These are phyloP conservation scores for Parazoanthus atlanticus DNA, from an alignment of 92 coral and sea anemone species.

Conservation along the genomic window DNA sequence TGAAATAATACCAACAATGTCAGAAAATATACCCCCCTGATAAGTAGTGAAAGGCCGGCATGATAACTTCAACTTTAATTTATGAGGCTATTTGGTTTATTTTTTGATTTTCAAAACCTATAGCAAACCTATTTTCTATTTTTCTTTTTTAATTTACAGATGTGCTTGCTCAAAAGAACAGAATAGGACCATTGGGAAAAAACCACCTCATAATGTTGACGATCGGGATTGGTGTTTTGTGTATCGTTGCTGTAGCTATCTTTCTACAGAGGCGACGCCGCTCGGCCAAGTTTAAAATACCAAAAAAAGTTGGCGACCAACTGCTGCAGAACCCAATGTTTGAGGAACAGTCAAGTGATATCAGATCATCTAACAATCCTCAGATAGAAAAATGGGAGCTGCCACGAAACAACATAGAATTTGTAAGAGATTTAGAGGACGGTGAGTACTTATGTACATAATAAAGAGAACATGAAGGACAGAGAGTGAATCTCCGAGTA, in stretches of 20 bases:
- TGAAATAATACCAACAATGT: too few species aligned
- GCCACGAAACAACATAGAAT: constrained; percentile 82
- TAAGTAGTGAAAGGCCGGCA: too few species aligned
- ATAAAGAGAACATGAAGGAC: too few species aligned
- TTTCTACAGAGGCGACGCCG: constrained; percentile 33
- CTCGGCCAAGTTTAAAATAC: constrained; percentile 50
- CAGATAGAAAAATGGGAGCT: constrained; percentile 74
- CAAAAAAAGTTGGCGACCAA: constrained; percentile 59
- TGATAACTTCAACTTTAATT: too few species aligned
- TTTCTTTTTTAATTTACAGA: neutral
- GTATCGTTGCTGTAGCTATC: constrained; percentile 30
- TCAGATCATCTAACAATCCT: constrained; percentile 47
- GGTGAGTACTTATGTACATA: constrained; percentile 54
- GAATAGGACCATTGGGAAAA: constrained; percentile 1
- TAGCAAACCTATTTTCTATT: neutral
- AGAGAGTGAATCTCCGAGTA: too few species aligned
- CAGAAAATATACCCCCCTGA: too few species aligned
- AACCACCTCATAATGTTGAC: constrained; percentile 12
- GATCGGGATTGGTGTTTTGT: constrained; percentile 1
- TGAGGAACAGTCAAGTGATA: constrained; percentile 59
- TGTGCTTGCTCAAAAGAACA: neutral
- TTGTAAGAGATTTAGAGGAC: constrained; percentile 79
- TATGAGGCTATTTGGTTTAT: too few species aligned
- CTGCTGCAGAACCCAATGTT: constrained; percentile 78
- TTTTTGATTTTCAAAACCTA: too few species aligned